Evolutionary conservation across 2,888 invertebrate genomes (phyloP), one percentile per base, ranked within the genome.

Genomic region (Hirtodrosophila duncani): DNA sequence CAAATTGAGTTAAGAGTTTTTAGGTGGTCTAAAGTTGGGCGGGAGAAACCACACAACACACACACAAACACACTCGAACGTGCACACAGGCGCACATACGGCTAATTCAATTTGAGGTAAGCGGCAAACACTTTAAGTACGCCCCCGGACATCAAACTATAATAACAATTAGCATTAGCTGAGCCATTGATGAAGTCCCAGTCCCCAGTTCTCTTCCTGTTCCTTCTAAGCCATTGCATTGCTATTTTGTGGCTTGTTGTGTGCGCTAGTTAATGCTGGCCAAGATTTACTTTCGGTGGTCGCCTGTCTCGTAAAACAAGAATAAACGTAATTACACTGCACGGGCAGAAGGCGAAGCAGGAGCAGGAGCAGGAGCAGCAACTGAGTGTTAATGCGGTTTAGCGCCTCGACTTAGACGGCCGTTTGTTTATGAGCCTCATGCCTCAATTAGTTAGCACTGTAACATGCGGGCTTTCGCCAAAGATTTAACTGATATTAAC

Each of bases 141-240:
- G 17, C 18, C 39, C 24, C 4, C 11, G 5, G 31, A 26, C 11
- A 55, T 53, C 27, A 48, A 64, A 75, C 56, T 55, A 64, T 62
- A 64, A 71, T 71, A 75, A 79, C 77, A 79, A 71, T 75, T 79
- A 71, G 53, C 63, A 75, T 75, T 75, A 79, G 44, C 56, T n/a
- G n/a, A n/a, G n/a, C 63, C 63, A 68, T 58, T 58, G 57, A 58
- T 59, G 43, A 29, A 26, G 39, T 5, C 16, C 14, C n/a, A 9
- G 11, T 42, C 51, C 3, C 8, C 23, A 14, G 27, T 29, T 24
- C 7, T 11, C 13, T 21, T 26, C 26, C 30, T 34, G 36, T 44
- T 34, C 45, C 30, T 45, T 42, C 39, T n/a, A n/a, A n/a, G 8
- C 10, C 37, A 24, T 20, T 36, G 9, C 17, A 16, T 10, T 49